Evolutionary conservation across 2,113 vertebrate species (phyloP), one percentile per base, ranked within the genome.

Genomic region (Xenopus borealis): DNA sequence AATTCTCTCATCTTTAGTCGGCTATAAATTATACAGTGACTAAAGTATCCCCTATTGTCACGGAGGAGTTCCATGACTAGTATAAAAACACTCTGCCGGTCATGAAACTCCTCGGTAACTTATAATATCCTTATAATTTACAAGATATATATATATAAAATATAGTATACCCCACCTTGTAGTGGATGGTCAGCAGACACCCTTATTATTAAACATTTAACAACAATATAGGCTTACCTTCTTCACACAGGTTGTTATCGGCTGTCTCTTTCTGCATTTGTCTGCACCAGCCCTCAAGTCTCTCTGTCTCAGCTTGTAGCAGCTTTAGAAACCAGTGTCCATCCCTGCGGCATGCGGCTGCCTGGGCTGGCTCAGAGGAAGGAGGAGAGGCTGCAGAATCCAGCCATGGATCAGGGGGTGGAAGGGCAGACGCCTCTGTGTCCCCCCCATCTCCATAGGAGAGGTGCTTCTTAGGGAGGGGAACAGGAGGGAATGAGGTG

Each of bases 221-320:
- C 47, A 50, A 16, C 47, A 50, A 50, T 12, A 16, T 50, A 16
- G 3, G 47, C 23, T 27, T 80, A 98, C 97, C 96, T 88, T 99
- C 97, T 85, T 99, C 96, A 82, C 96, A 96, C 79, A 99, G 94
- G 85, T 89, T 95, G 88, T 98, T 95, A 88, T 99, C 95, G 90
- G 94, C 96, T 88, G 95, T 97, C 90, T 99, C 97, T 90, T 95
- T 93, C 82, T 99, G 95, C 97, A 99, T 99, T 93, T 99, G 97
- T 75, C 91, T 94, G 84, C 97, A 99, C 97, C 97, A 99, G 73
- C 97, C 97, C 82, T 99, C 97, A 83, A 99, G 94, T 59, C 97
- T 90, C 74, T 95, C 97, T 0, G 95, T 96, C 82, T 99, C 97
- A 0, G 97, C 97, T 86, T 98, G 96, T 82, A 99, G 92, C 69